phyloP scores from a whole-genome alignment of 2,797 vertebrate genomes.

The Syngnathus acus region DNA sequence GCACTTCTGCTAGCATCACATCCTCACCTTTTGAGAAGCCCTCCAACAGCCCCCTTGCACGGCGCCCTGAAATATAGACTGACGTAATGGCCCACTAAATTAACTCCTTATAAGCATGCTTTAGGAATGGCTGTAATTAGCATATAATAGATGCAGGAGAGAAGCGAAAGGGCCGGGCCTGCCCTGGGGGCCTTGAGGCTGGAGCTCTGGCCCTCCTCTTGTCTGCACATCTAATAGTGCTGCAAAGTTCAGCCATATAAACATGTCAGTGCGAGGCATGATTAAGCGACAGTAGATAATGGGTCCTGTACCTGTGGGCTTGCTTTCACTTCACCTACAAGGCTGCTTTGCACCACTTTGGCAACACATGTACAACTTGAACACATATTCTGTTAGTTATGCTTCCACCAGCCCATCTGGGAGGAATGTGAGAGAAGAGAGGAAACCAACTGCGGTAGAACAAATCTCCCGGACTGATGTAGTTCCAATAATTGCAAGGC shows the following conservation, averaged over 20 bases:
- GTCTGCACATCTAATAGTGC: slow-evolving; percentile 81
- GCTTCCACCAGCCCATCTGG: slow-evolving; percentile 14
- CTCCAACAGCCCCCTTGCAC: slow-evolving; percentile 42
- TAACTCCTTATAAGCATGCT: slow-evolving; percentile 91
- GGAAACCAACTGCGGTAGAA: slow-evolving; percentile 21
- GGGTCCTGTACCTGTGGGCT: slow-evolving; percentile 79
- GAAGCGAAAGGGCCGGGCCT: slow-evolving; percentile 79
- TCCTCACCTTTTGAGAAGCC: slow-evolving; percentile 50
- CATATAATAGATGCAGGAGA: slow-evolving; percentile 85
- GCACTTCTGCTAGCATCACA: slow-evolving; percentile 51
- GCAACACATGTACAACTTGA: slow-evolving; percentile 2
- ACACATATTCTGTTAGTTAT: slow-evolving; percentile 16
- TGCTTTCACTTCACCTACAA: slow-evolving; percentile 71
- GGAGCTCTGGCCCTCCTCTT: slow-evolving; percentile 75
- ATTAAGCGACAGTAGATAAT: slow-evolving; percentile 91
- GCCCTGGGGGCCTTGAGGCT: slow-evolving; percentile 77
- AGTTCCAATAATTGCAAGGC: slow-evolving; percentile 77
- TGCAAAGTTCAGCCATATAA: slow-evolving; percentile 99
- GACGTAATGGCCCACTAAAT: slow-evolving; percentile 83
- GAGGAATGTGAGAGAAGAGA: slow-evolving; percentile 27
- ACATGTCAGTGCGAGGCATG: slow-evolving; percentile 88
- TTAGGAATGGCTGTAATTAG: slow-evolving; percentile 91
- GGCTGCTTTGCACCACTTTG: slow-evolving; percentile 29
- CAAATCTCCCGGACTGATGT: slow-evolving; percentile 77
- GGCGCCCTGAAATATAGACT: slow-evolving; percentile 70